These are phyloP conservation scores for Oxystoma pomonae DNA, from an alignment of 2,888 invertebrate genomes.

Conservation along the genomic window DNA sequence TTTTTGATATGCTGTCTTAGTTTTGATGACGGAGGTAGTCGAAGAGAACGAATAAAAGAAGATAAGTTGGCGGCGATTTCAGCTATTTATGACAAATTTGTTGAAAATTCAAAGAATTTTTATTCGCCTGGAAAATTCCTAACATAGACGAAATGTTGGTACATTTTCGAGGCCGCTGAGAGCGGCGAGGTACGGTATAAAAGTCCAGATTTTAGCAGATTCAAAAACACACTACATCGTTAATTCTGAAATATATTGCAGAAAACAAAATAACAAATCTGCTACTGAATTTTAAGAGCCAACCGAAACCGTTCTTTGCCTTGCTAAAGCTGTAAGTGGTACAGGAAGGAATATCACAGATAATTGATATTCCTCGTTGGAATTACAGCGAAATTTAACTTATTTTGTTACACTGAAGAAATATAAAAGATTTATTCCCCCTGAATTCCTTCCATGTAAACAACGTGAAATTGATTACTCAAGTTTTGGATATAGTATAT, in stretches of 20 bases:
- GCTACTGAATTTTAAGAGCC: constrained; percentile 1
- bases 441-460: constrained; percentile 26
- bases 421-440: constrained; percentile 31
- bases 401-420: constrained; percentile 29
- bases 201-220: constrained; percentile 21
- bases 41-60: constrained; percentile 16
- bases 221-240: constrained; percentile 14
- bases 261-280: constrained; percentile 2
- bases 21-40: constrained; percentile 20
- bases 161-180: constrained; percentile 27
- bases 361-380: constrained; percentile 20
- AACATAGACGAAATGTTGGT: constrained; percentile 27
- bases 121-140: constrained; percentile 19
- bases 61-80: constrained; percentile 23
- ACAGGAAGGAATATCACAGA: constrained; percentile 24
- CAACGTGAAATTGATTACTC: constrained; percentile 10
- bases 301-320: constrained; percentile 17
- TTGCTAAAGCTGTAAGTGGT: constrained; percentile 20
- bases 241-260: constrained; percentile 13
- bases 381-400: constrained; percentile 16
- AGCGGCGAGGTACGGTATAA: constrained; percentile 24
- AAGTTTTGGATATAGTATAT: constrained; percentile 28
- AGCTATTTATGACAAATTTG: constrained; percentile 20
- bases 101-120: constrained; percentile 16
- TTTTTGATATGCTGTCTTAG: constrained; percentile 19